These are phyloP conservation scores for Lathamus discolor DNA, from an alignment of 2,113 vertebrate genomes.

Conservation along the genomic window DNA sequence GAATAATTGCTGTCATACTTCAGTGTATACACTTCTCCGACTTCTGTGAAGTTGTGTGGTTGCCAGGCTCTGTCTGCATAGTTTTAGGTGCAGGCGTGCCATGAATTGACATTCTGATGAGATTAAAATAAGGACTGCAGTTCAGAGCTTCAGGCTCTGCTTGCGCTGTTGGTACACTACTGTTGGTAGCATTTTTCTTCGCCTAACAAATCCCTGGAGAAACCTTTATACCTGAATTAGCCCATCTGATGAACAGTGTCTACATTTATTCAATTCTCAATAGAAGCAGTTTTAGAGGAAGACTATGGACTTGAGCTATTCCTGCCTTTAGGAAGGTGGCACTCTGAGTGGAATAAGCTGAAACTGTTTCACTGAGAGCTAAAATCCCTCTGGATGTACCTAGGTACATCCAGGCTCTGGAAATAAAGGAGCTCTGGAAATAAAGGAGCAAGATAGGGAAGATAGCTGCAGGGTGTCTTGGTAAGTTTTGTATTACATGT, in stretches of 20 bases:
- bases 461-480: neutral
- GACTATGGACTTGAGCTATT: neutral
- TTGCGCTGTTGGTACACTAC: neutral
- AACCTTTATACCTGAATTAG: neutral
- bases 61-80: neutral
- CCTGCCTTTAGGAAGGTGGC: neutral
- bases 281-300: neutral
- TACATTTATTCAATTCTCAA: neutral
- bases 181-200: neutral
- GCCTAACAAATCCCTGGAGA: neutral
- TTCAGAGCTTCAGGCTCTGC: neutral
- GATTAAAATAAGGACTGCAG: neutral
- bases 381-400: neutral
- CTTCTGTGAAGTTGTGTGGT: neutral
- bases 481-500: neutral
- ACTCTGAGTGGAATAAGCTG: neutral
- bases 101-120: neutral
- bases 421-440: neutral
- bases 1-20: neutral
- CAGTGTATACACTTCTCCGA: neutral
- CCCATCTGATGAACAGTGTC: neutral
- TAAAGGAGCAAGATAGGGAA: neutral
- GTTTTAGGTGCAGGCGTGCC: neutral
- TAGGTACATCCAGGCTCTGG: neutral
- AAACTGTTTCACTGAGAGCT: neutral